Percentiles rank a stretch among this genome's conserved stretches.
Evolutionary conservation across 2,113 vertebrate genomes (phyloP).

Genomic region (Enhydra lutris): DNA sequence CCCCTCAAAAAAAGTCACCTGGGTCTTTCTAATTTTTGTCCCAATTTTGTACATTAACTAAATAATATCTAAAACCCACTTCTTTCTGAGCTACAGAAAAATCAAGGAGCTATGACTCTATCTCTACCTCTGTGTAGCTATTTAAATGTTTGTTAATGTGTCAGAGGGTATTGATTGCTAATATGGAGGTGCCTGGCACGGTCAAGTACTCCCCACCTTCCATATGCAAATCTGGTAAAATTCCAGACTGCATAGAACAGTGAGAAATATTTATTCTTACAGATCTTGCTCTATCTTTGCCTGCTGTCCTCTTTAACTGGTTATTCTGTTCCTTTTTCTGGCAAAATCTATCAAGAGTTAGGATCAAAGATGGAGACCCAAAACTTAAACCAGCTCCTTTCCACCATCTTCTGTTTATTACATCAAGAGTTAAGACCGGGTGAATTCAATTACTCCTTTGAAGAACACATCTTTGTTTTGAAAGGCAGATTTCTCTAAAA

Average conservation of each 20-base stretch:
- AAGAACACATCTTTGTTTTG: constrained; percentile 55
- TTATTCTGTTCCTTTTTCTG: constrained; percentile 26
- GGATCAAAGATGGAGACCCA: constrained; percentile 60
- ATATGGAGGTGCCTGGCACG: background rate
- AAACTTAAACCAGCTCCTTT: constrained; percentile 50
- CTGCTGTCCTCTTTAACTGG: background rate
- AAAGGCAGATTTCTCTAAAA: constrained; percentile 43
- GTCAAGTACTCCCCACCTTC: background rate
- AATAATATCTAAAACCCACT: background rate
- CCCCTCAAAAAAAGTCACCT: background rate
- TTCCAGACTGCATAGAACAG: background rate
- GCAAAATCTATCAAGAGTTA: constrained; percentile 52
- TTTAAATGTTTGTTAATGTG: background rate
- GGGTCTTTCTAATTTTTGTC: background rate
- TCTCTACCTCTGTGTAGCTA: background rate
- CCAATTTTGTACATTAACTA: background rate
- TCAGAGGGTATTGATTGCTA: background rate
- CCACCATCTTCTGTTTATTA: constrained; percentile 61
- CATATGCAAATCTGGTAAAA: background rate
- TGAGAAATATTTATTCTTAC: constrained; percentile 35
- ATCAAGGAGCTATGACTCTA: background rate
- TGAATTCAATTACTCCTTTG: constrained; percentile 62
- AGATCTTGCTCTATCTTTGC: background rate
- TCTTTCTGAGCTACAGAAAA: background rate
- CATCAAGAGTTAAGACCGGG: constrained; percentile 61